Conservation (phyloP, 1,140 invertebrate species). For the Teleogryllus occipitalis region DNA sequence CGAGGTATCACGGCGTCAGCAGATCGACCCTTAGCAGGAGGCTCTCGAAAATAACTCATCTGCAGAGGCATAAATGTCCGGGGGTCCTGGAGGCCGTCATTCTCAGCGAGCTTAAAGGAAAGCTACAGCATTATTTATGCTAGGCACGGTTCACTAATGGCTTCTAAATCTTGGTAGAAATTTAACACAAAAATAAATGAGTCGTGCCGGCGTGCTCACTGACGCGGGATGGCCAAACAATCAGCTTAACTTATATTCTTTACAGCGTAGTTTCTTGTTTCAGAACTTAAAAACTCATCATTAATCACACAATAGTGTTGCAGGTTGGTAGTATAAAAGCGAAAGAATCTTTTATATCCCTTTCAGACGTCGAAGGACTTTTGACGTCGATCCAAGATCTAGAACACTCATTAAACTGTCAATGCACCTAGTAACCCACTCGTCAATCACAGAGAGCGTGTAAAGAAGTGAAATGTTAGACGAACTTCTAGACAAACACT, state of each 20-base stretch:
- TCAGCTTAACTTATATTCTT: slow-evolving; percentile 5
- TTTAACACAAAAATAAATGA: slow-evolving; percentile 6
- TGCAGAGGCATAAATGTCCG: not conserved
- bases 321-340: not conserved
- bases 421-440: too few relatives aligned
- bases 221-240: not conserved
- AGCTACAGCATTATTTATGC: not conserved
- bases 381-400: too few relatives aligned
- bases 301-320: not conserved
- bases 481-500: too few relatives aligned
- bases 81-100: not conserved
- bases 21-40: not conserved
- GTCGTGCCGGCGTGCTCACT: not conserved
- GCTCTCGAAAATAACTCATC: not conserved
- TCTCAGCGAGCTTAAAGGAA: not conserved
- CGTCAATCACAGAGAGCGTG: too few relatives aligned
- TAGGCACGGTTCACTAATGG: not conserved
- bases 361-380: not conserved
- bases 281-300: not conserved
- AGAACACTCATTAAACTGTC: too few relatives aligned
- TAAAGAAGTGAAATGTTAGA: too few relatives aligned
- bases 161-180: not conserved
- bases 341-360: not conserved
- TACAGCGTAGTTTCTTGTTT: not conserved
- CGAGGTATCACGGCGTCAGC: not conserved